Conservation (phyloP, 92 coral and sea anemone genomes). For the Bergia sp. region DNA sequence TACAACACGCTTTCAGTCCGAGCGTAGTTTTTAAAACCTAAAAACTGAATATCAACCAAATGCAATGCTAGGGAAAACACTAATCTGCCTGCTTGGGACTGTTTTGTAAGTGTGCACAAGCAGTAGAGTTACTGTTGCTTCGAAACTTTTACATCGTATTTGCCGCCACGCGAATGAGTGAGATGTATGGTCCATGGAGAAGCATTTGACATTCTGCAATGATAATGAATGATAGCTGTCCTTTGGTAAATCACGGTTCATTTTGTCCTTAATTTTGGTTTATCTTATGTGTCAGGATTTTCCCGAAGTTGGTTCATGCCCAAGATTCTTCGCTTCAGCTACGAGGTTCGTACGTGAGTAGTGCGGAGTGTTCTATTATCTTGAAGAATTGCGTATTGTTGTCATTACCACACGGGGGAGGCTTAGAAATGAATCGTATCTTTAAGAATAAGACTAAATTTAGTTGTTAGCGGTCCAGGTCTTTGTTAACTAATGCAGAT, state of each 20-base stretch:
- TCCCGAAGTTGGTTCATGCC: background rate
- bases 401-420: background rate
- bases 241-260: background rate
- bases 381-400: background rate
- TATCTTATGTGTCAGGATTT: constrained; percentile 16
- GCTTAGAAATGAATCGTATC: background rate
- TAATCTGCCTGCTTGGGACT: constrained; percentile 8
- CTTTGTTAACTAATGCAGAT: background rate
- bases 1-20: background rate
- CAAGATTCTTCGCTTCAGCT: background rate
- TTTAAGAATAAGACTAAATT: no score
- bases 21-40: background rate
- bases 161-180: constrained; percentile 10
- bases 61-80: constrained; percentile 16
- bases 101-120: constrained; percentile 6
- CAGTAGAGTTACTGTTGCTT: background rate
- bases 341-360: constrained; percentile 23
- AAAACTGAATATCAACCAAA: background rate
- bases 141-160: background rate
- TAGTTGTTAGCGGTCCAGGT: background rate
- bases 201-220: background rate
- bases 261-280: background rate
- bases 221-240: background rate
- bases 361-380: background rate
- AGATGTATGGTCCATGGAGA: background rate